A percentile compares a stretch with the other conserved stretches of the same genome.
Evolutionary conservation across 1,140 invertebrate genomes (phyloP).

Genomic region (silkworm (Bombyx mori)): DNA sequence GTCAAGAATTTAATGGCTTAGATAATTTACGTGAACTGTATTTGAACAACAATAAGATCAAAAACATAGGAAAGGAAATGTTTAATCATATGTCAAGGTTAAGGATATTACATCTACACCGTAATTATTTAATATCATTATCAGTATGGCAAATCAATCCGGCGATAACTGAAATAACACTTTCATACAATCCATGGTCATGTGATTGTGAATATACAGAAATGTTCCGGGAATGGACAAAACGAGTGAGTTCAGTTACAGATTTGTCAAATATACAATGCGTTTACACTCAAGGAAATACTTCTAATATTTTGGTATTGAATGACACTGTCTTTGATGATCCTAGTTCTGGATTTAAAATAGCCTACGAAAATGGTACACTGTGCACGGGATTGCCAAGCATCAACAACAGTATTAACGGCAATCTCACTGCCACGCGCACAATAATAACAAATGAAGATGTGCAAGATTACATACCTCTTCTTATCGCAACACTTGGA

Average conservation of each 20-base stretch:
- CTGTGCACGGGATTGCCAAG: constrained; percentile 75
- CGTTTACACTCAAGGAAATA: constrained; percentile 73
- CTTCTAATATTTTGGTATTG: constrained; percentile 72
- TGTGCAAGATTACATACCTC: constrained; percentile 84
- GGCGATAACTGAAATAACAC: constrained; percentile 77
- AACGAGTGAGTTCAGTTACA: constrained; percentile 74
- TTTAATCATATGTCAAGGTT: constrained; percentile 82
- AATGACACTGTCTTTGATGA: constrained; percentile 73
- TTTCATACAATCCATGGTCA: constrained; percentile 88
- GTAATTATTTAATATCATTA: constrained; percentile 82
- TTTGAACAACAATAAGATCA: constrained; percentile 87
- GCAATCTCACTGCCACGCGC: constrained; percentile 77
- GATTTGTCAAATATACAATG: constrained; percentile 77
- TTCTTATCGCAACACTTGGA: constrained; percentile 81
- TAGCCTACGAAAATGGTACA: constrained; percentile 70
- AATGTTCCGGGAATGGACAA: constrained; percentile 84
- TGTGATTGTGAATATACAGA: constrained; percentile 89
- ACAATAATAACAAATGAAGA: constrained; percentile 80
- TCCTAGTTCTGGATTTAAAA: constrained; percentile 72
- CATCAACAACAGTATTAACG: constrained; percentile 78
- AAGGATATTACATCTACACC: constrained; percentile 80
- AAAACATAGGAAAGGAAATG: constrained; percentile 81
- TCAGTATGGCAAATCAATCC: constrained; percentile 83
- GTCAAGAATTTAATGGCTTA: constrained; percentile 86
- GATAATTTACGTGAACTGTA: constrained; percentile 86